Conservation (phyloP, 2,113 vertebrate species). For the Tricholaema leucomelas region DNA sequence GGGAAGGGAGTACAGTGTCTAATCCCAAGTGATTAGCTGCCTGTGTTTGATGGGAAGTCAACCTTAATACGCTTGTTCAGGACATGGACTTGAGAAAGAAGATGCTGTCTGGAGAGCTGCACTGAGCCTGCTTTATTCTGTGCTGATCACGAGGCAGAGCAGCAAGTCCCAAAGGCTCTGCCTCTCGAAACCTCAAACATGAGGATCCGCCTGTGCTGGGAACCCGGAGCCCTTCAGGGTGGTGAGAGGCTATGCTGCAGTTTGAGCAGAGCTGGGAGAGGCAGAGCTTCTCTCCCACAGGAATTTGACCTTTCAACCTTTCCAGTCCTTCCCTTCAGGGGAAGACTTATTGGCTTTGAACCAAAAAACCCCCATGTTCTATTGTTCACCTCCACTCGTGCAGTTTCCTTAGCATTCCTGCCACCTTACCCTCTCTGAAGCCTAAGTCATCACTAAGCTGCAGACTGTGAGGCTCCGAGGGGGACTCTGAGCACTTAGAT, state of each 20-base stretch:
- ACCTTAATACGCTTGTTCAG: not conserved
- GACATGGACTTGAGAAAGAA: constrained; percentile 2
- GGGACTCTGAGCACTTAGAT: not conserved
- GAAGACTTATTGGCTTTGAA: not conserved
- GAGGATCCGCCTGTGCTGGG: not conserved
- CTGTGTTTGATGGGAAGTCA: constrained; percentile 24
- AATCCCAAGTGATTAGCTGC: not conserved
- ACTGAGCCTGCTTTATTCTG: constrained; percentile 7
- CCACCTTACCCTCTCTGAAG: not conserved
- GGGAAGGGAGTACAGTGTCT: not conserved
- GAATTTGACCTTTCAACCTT: not conserved
- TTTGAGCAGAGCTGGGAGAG: not conserved
- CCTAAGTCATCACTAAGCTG: not conserved
- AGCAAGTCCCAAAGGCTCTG: not conserved
- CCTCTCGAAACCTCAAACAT: not conserved
- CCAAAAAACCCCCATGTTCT: too few species aligned
- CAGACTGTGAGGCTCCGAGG: not conserved
- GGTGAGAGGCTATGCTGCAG: not conserved
- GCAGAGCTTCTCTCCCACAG: not conserved
- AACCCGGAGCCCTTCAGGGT: not conserved
- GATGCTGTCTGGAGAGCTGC: not conserved
- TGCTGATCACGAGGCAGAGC: not conserved
- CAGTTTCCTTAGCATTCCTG: not conserved
- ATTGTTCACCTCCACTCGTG: too few species aligned
- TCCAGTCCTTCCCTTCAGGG: not conserved